Evolutionary conservation across 2,888 invertebrate genomes (phyloP).

Genomic region (Lasioglossum vierecki): DNA sequence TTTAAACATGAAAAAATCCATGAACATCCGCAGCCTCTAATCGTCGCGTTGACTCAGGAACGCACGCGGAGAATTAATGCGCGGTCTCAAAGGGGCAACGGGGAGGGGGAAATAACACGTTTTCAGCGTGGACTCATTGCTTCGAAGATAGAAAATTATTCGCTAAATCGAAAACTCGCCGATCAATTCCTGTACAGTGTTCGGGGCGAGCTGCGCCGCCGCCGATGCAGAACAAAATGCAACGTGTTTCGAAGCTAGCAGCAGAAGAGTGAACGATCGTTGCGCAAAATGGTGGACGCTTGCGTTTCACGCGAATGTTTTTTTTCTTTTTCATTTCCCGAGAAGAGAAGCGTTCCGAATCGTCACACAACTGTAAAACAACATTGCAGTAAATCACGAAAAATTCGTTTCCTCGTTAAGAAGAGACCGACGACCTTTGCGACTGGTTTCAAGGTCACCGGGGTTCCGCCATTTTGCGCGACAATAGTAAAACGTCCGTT

Average conservation of each 20-base stretch:
- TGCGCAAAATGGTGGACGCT: background rate
- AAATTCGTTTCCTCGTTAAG: no score
- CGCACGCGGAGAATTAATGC: slow-evolving; percentile 8
- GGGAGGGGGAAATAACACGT: slow-evolving; percentile 19
- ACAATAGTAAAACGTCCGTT: background rate
- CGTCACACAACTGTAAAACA: background rate
- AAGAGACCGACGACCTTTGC: background rate
- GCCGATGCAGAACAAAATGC: slow-evolving; percentile 21
- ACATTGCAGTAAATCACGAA: background rate
- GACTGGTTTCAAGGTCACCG: background rate
- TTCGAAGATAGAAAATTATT: slow-evolving; percentile 37
- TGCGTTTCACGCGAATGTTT: background rate
- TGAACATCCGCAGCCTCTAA: no score
- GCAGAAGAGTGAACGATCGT: slow-evolving; percentile 6
- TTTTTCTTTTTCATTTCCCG: background rate
- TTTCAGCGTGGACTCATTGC: slow-evolving; percentile 29
- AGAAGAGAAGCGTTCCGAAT: background rate
- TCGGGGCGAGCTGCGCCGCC: slow-evolving; percentile 13
- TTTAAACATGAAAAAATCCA: no score
- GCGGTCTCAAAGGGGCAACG: slow-evolving; percentile 15
- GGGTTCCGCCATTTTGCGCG: background rate
- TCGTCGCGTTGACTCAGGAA: slow-evolving; percentile 9
- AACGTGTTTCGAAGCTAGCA: slow-evolving; percentile 21
- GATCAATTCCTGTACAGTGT: slow-evolving; percentile 55
- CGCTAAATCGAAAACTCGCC: slow-evolving; percentile 37